Evolutionary conservation across 1,140 invertebrate genomes (phyloP).

Genomic region (Lethrus apterus): DNA sequence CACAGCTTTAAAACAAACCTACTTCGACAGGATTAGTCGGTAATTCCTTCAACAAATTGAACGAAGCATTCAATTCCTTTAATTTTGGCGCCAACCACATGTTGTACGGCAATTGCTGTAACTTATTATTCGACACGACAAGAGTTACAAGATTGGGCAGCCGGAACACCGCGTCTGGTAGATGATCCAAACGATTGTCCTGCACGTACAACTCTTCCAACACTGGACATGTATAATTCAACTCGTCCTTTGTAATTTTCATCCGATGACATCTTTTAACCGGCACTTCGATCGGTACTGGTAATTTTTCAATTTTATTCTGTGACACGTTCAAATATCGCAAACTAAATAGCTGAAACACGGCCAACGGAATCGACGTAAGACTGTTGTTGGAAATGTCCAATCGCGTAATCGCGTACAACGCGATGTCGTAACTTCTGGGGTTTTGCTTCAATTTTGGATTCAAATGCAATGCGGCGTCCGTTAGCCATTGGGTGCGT

Average conservation of each 20-base stretch:
- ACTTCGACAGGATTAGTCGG: constrained; percentile 51
- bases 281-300: constrained; percentile 39
- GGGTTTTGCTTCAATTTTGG: constrained; percentile 67
- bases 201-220: constrained; percentile 85
- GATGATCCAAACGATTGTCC: constrained; percentile 75
- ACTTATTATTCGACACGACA: constrained; percentile 90
- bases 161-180: constrained; percentile 75
- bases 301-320: constrained; percentile 75
- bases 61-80: constrained; percentile 82
- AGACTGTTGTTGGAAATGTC: constrained; percentile 91
- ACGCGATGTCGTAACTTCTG: constrained; percentile 60
- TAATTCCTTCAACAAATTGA: constrained; percentile 82
- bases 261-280: constrained; percentile 34
- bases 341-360: constrained; percentile 76
- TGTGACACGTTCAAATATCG: constrained; percentile 79
- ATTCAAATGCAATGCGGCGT: constrained; percentile 78
- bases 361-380: constrained; percentile 64
- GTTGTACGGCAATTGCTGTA: constrained; percentile 75
- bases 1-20: constrained; percentile 14
- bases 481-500: constrained; percentile 74
- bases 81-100: constrained; percentile 88
- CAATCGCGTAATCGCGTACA: constrained; percentile 86
- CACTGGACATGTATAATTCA: constrained; percentile 59
- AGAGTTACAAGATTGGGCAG: constrained; percentile 73
- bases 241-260: constrained; percentile 37